Evolutionary conservation across 2,113 vertebrate species (phyloP).

Genomic region (Sitta europaea): DNA sequence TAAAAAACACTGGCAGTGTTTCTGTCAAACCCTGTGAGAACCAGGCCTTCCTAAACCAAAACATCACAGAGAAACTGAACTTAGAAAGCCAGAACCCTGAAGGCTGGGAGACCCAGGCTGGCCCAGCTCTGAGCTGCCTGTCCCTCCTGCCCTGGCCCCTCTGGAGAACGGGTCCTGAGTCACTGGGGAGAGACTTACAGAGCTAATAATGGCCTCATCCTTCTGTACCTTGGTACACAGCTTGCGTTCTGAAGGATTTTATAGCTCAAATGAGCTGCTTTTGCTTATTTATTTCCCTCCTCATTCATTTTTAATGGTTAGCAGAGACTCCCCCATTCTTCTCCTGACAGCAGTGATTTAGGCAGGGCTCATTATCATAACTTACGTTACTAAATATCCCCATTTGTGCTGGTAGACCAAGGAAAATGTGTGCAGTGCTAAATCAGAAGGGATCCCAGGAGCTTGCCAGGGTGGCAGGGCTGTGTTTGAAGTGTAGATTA

Average conservation of each 20-base stretch:
- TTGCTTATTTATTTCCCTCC: conserved; percentile 50
- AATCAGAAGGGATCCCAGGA: conserved; percentile 2
- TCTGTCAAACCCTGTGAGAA: too few relatives aligned
- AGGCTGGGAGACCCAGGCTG: too few relatives aligned
- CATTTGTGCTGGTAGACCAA: neutral
- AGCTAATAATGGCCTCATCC: conserved; percentile 51
- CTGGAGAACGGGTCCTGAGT: too few relatives aligned
- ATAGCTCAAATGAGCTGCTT: conserved; percentile 43
- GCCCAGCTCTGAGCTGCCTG: too few relatives aligned
- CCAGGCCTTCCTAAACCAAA: too few relatives aligned
- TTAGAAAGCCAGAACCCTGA: too few relatives aligned
- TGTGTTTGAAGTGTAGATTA: neutral
- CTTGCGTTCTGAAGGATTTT: conserved; percentile 68
- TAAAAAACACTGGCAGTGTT: too few relatives aligned
- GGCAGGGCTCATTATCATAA: conserved; percentile 51
- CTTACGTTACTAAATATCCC: conserved; percentile 19
- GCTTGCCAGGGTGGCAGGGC: neutral
- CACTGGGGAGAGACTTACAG: conserved; percentile 12
- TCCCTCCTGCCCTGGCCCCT: too few relatives aligned
- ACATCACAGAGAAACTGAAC: too few relatives aligned
- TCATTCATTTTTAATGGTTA: conserved; percentile 59
- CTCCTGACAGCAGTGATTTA: conserved; percentile 15
- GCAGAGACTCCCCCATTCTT: conserved; percentile 5
- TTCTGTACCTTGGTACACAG: conserved; percentile 30
- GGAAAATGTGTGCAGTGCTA: neutral